Evolutionary conservation across 2,797 vertebrate genomes (phyloP), one percentile per base, ranked within the genome.

Genomic region (Chromis chromis): DNA sequence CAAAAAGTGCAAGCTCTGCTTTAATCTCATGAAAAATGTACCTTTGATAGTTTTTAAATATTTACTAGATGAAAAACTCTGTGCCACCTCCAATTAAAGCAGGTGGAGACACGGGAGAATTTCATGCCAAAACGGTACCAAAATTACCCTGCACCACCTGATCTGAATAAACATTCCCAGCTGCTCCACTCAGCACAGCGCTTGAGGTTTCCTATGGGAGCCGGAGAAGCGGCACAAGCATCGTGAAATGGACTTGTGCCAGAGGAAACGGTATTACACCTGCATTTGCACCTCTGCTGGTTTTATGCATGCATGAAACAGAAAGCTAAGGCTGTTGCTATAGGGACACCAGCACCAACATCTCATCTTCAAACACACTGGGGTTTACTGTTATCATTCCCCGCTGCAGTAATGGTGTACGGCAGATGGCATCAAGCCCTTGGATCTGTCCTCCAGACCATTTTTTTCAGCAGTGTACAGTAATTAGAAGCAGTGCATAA

Each of bases 161-260:
- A 88, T 88, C 80, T 88, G 76, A 82, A 83, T 82, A 85, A 87
- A 86, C 84, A 78, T 62, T 77, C 69, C 81, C 86, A 87, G 83
- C 89, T 88, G 88, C 83, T 81, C 59, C 48, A 19, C 79, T 88
- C 70, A 44, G 66, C 9, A 0, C 42, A 48, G 63, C 48, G 57
- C 78, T 71, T 60, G 31, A 40, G 19, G 27, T 57, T 63, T 82
- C 61, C 78, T 52, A 31, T 50, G 60, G 33, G 42, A 77, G 67
- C 75, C 53, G 13, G 42, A 58, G 63, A 69, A 65, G 65, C 3
- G 74, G 57, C 70, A 52, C 55, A 57, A 24, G 78, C 62, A 54
- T 63, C 39, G 65, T 65, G 7, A 78, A 74, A 78, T 72, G 81
- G 76, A 79, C 52, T 14, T 0, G 36, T 50, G 74, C 84, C 74